Conservation (phyloP, 2,797 vertebrate genomes). For the Chlorospingus semifuscus region DNA sequence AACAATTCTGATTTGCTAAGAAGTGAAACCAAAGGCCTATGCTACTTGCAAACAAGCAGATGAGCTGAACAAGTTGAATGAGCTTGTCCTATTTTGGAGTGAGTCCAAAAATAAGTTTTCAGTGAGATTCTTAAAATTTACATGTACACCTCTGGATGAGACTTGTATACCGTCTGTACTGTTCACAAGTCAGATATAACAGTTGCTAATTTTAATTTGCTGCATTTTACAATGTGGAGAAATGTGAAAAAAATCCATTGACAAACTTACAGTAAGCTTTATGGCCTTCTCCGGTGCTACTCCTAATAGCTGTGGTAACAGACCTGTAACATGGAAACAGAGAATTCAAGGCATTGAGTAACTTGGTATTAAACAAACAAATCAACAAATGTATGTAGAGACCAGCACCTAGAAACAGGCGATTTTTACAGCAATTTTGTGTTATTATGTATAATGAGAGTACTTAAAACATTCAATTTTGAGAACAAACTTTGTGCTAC, state of each 20-base stretch:
- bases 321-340: slow-evolving; percentile 82
- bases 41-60: background rate
- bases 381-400: slow-evolving; percentile 67
- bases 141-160: background rate
- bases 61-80: background rate
- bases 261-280: slow-evolving; percentile 92
- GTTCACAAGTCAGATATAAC: background rate
- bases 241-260: background rate
- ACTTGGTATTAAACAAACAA: slow-evolving; percentile 73
- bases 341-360: slow-evolving; percentile 81
- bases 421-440: slow-evolving; percentile 73
- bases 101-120: background rate
- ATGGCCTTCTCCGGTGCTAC: slow-evolving; percentile 94
- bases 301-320: slow-evolving; percentile 93
- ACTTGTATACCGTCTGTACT: background rate
- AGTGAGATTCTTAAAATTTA: background rate
- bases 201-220: background rate
- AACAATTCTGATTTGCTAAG: background rate
- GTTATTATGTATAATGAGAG: slow-evolving; percentile 79
- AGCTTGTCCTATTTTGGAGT: background rate
- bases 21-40: background rate
- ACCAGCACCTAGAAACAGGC: slow-evolving; percentile 74
- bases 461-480: slow-evolving; percentile 80
- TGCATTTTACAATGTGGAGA: background rate
- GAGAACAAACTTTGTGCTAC: slow-evolving; percentile 72